phyloP scores from a whole-genome alignment of 2,113 vertebrate genomes.

The Gracilinanus agilis region DNA sequence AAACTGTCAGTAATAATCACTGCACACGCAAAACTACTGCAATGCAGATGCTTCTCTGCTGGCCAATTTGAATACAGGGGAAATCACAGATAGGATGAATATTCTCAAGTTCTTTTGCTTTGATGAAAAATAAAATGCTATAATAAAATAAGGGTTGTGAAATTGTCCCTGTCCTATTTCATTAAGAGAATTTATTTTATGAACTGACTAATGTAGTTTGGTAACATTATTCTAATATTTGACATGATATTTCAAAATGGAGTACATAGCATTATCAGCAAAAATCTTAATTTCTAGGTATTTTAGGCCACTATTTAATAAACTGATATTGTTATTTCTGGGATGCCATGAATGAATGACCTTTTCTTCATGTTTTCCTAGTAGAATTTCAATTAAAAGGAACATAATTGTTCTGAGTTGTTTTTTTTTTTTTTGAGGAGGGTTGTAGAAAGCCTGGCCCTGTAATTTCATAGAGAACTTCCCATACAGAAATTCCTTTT shows the following conservation, averaged over 20 bases:
- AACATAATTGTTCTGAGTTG: background rate
- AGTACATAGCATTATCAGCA: background rate
- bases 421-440: background rate
- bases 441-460: background rate
- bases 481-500: too few species aligned
- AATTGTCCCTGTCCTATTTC: background rate
- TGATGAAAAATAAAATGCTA: background rate
- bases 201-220: background rate
- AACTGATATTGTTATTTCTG: background rate
- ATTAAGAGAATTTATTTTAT: background rate
- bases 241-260: background rate
- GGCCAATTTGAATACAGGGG: background rate
- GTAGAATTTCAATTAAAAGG: background rate
- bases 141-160: conserved; percentile 17
- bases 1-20: background rate
- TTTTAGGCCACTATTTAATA: conserved; percentile 21
- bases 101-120: background rate
- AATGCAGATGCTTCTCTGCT: background rate
- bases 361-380: background rate
- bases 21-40: background rate
- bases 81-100: background rate
- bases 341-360: background rate
- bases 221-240: background rate
- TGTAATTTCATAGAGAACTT: background rate
- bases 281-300: background rate